A percentile compares a stretch with the other conserved stretches of the same genome.
Conservation (phyloP, 2,113 vertebrate species). For the Castor canadensis region DNA sequence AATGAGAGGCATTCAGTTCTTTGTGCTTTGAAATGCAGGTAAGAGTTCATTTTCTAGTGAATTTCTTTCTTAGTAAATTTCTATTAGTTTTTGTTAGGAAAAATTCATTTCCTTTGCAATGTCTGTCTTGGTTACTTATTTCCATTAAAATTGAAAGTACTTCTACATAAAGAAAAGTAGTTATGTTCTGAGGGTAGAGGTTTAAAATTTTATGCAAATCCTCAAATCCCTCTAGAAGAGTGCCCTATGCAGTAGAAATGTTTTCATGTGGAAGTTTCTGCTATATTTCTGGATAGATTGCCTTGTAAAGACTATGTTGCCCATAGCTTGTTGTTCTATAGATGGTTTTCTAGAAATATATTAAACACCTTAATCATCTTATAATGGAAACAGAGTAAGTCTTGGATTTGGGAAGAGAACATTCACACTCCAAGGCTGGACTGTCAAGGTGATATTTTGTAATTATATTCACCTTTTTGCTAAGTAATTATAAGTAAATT, state of each 20-base stretch:
- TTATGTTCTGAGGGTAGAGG: background rate
- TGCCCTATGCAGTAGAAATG: background rate
- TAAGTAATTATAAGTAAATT: background rate
- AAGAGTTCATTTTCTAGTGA: constrained; percentile 29
- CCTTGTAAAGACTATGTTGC: background rate
- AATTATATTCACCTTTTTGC: background rate
- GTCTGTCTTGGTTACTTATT: constrained; percentile 49
- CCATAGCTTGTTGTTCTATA: background rate
- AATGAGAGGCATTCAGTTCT: background rate
- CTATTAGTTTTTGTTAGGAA: constrained; percentile 52
- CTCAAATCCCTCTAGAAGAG: background rate
- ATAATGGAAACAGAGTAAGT: background rate
- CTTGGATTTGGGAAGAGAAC: background rate
- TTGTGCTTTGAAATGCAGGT: background rate
- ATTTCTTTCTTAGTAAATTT: constrained; percentile 42
- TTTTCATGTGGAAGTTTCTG: background rate
- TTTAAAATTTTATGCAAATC: constrained; percentile 30
- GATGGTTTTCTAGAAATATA: background rate
- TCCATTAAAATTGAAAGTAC: constrained; percentile 18
- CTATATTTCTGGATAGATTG: background rate
- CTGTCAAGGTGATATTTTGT: background rate
- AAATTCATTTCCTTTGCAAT: constrained; percentile 54
- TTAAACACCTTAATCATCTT: background rate
- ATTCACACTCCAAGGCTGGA: background rate
- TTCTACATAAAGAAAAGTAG: constrained; percentile 7